phyloP scores from a whole-genome alignment of 2,797 vertebrate genomes.

The Chromobotia macracanthus region DNA sequence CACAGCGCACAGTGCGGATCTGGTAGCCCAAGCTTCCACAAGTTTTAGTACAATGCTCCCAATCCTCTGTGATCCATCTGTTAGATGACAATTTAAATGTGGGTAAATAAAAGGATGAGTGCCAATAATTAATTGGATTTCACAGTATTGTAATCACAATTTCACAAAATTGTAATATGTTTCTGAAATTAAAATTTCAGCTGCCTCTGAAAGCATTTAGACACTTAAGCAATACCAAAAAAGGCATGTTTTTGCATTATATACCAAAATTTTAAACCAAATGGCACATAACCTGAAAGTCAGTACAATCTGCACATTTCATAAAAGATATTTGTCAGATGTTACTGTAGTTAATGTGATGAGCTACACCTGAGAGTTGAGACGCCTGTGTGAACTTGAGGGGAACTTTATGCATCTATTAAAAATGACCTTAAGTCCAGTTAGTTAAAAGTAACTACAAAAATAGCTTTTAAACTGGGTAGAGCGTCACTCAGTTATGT shows the following conservation, averaged over 20 bases:
- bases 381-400: background rate
- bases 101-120: background rate
- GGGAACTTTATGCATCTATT: background rate
- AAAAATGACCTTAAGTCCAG: background rate
- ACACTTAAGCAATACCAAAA: background rate
- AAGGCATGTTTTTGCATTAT: background rate
- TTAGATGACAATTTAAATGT: background rate
- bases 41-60: slow-evolving; percentile 94
- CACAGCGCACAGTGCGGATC: slow-evolving; percentile 88
- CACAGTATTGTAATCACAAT: too few species aligned
- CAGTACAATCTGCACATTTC: too few species aligned
- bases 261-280: too few species aligned
- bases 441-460: background rate
- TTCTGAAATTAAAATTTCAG: background rate
- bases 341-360: too few species aligned
- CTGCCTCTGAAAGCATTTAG: background rate
- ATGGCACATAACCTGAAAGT: too few species aligned
- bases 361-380: too few species aligned
- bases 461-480: background rate
- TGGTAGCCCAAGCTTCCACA: slow-evolving; percentile 91
- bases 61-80: slow-evolving; percentile 92
- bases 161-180: too few species aligned
- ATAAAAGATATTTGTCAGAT: too few species aligned
- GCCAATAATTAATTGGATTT: background rate
- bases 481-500: too few species aligned